phyloP scores from a whole-genome alignment of 2,797 vertebrate genomes.

The Falco biarmicus region DNA sequence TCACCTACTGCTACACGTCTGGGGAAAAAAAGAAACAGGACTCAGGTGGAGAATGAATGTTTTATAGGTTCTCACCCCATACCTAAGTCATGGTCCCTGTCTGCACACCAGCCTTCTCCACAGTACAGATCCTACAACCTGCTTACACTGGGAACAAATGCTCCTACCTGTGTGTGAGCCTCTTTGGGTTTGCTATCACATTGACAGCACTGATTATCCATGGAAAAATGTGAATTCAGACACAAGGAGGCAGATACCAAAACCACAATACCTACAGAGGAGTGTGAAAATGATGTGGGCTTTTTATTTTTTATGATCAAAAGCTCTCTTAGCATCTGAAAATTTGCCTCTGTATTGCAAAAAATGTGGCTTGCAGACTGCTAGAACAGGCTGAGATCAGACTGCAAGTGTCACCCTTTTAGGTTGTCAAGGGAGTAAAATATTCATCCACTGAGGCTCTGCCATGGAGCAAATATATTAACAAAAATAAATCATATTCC shows the following conservation, averaged over 20 bases:
- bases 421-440: conserved; percentile 5
- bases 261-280: neutral
- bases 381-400: neutral
- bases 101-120: neutral
- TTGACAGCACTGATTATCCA: neutral
- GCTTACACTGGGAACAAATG: neutral
- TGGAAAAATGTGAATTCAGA: neutral
- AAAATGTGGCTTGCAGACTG: neutral
- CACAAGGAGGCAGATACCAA: neutral
- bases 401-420: neutral
- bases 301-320: neutral
- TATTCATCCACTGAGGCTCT: conserved; percentile 16
- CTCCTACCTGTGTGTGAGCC: neutral
- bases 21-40: neutral
- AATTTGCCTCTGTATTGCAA: neutral
- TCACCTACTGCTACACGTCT: neutral
- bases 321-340: neutral
- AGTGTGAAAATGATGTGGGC: neutral
- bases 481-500: neutral
- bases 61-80: neutral
- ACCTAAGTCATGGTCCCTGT: neutral
- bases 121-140: neutral
- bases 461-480: conserved; percentile 4
- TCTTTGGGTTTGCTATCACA: neutral
- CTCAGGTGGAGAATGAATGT: neutral